Base-by-base conservation (phyloP, 2,113 vertebrate genomes). In the Rhynchopsitta pachyrhyncha region DNA sequence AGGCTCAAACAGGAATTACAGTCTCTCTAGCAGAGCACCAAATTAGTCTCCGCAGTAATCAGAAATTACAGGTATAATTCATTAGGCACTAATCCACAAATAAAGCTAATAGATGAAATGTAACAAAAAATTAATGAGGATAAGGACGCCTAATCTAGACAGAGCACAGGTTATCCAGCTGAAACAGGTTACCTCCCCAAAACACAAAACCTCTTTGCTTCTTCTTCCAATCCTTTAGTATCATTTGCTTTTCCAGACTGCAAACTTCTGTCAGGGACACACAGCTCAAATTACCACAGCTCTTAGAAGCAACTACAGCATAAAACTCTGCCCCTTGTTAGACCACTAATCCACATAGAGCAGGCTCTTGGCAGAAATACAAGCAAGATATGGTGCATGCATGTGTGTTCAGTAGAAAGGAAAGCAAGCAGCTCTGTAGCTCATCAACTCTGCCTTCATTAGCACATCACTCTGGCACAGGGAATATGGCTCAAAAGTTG, bases 41-140 rank as follows among this genome's bases (percentile, higher is more conserved):
- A 92, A 95, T 95, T 84, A 95, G 66, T 79, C 86, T 92, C 81
- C 70, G 27, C 81, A 92, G 81, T 79, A 78, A 92, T 87, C 62
- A 87, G 62, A 89, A 84, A 47, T n/a, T 41, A 62, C 42, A 73
- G 73, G 25, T 31, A 19, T 28, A 69, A 91, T 55, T 70, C 89
- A 33, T 55, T 86, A 90, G 46, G 16, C 1, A 10, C 64, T 91
- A 86, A 94, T 78, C 60, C 83, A 35, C 22, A 81, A 86, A 80
- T 77, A 91, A 82, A 90, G 41, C 47, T 62, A 62, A 94, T 3
- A 6, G 53, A 88, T 41, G 67, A 75, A 90, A 90, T 68, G 29
- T 39, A 60, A 66, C 25, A 76, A 82, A 94, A 59, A 85, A 88
- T 31, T 75, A 73, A 88, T 47, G 42, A 73, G 82, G 39, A 63